Evolutionary conservation across 1,140 invertebrate species (phyloP).

Genomic region (Polypedilum pembai): DNA sequence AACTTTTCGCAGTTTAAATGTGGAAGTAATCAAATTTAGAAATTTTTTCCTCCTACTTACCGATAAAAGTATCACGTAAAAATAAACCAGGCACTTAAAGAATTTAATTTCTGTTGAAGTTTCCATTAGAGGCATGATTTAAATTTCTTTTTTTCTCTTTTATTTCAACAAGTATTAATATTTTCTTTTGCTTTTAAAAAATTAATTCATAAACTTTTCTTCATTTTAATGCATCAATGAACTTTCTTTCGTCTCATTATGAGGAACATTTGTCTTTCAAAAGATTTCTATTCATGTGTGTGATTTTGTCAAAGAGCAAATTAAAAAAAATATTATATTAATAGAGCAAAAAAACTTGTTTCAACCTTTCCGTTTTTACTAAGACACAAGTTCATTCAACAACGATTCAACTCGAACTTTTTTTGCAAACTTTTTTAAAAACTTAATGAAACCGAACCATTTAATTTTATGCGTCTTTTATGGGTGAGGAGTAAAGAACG

Average conservation of each 20-base stretch:
- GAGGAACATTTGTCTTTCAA: conserved; percentile 21
- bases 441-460: too few relatives aligned
- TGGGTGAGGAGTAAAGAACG: too few relatives aligned
- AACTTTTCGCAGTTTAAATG: not conserved
- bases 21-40: not conserved
- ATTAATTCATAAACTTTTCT: not conserved
- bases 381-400: too few relatives aligned
- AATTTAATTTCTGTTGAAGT: conserved; percentile 38
- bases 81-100: conserved; percentile 44
- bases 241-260: conserved; percentile 22
- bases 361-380: not conserved
- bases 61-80: conserved; percentile 43
- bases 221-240: not conserved
- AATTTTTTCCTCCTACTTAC: conserved; percentile 34
- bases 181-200: not conserved
- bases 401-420: too few relatives aligned
- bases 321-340: not conserved
- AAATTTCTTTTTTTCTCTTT: conserved; percentile 30
- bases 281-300: conserved; percentile 24
- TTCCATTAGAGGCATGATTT: conserved; percentile 40
- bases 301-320: not conserved
- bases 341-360: not conserved
- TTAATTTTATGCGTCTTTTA: too few relatives aligned
- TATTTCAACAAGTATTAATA: not conserved
- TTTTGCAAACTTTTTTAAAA: too few relatives aligned